These are phyloP conservation scores for Clivina fossor DNA, from an alignment of 2,888 invertebrate genomes.

Conservation along the genomic window DNA sequence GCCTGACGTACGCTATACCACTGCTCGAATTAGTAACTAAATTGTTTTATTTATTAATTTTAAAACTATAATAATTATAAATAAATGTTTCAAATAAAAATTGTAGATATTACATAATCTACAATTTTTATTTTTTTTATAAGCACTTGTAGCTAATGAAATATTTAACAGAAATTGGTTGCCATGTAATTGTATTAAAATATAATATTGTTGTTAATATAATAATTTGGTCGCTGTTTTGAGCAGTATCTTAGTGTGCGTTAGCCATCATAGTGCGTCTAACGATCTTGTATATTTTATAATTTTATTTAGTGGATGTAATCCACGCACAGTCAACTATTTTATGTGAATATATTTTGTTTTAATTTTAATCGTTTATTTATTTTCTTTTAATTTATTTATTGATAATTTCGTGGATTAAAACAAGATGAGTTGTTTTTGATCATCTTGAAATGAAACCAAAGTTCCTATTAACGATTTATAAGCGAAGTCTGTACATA, in stretches of 20 bases:
- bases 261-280: too few species aligned
- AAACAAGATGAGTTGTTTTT: slow-evolving; percentile 49
- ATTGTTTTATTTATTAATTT: slow-evolving; percentile 9
- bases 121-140: too few species aligned
- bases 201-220: too few species aligned
- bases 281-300: too few species aligned
- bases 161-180: too few species aligned
- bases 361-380: slow-evolving; percentile 21
- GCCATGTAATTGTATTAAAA: too few species aligned
- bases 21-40: slow-evolving; percentile 8
- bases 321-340: slow-evolving; percentile 32
- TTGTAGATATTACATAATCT: too few species aligned
- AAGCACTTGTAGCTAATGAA: too few species aligned
- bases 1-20: not conserved
- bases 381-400: slow-evolving; percentile 33
- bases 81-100: too few species aligned
- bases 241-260: too few species aligned
- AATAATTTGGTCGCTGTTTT: too few species aligned
- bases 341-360: slow-evolving; percentile 22
- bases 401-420: slow-evolving; percentile 40
- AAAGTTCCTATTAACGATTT: slow-evolving; percentile 63
- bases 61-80: slow-evolving; percentile 1
- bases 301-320: slow-evolving; percentile 24
- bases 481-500: slow-evolving; percentile 46
- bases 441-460: slow-evolving; percentile 60